Conservation (phyloP, 2,113 vertebrate species). For the Enhydra lutris region DNA sequence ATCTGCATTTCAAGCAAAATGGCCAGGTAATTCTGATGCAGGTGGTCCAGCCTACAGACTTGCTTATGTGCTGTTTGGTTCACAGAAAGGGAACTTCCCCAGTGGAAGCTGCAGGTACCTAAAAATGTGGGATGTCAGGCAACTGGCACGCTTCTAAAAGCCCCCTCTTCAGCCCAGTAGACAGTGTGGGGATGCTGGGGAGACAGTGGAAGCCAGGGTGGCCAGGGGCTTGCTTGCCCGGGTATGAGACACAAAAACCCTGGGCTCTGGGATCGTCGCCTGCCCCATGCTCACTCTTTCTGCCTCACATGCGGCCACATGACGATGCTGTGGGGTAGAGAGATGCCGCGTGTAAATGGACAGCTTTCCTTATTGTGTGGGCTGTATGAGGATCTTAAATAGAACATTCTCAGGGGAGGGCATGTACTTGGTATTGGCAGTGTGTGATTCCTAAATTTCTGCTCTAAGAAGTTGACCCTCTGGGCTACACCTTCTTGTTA, state of each 20-base stretch:
- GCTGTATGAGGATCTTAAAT: not conserved
- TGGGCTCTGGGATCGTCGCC: not conserved
- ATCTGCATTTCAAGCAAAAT: constrained; percentile 1
- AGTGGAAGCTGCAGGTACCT: not conserved
- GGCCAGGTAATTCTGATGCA: not conserved
- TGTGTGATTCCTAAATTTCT: not conserved
- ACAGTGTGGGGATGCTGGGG: not conserved
- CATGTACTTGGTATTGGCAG: not conserved
- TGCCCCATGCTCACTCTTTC: not conserved
- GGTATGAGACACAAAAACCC: not conserved
- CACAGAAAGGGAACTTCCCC: not conserved
- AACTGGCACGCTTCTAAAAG: not conserved
- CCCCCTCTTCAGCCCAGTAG: not conserved
- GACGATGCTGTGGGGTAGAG: not conserved
- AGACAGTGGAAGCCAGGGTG: not conserved
- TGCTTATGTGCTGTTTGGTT: not conserved
- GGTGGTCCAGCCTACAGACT: not conserved
- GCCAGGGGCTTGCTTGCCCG: not conserved
- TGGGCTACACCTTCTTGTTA: not conserved
- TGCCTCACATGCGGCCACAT: not conserved
- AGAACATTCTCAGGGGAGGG: not conserved
- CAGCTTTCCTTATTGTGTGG: not conserved
- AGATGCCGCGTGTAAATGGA: not conserved
- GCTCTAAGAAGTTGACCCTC: constrained; percentile 19
- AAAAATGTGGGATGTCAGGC: not conserved